Evolutionary conservation across 2,888 invertebrate genomes (phyloP).

Genomic region (Eugnorisma glareosa): DNA sequence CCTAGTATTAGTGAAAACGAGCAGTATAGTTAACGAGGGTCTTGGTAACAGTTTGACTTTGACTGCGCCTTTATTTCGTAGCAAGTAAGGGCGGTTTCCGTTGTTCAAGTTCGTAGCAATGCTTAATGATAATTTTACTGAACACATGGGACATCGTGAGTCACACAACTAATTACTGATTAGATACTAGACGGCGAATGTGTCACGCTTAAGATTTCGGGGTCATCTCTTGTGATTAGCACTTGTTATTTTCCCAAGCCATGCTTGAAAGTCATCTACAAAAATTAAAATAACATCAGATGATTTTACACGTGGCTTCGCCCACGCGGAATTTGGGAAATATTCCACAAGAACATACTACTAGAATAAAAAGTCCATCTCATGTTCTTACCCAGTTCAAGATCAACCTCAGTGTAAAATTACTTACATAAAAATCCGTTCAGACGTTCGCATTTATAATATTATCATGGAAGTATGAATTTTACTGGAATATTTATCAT

Average conservation of each 20-base stretch:
- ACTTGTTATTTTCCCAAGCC: conserved; percentile 18
- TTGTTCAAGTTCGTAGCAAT: neutral
- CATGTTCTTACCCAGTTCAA: neutral
- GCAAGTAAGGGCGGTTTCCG: neutral
- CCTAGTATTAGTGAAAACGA: neutral
- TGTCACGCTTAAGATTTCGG: conserved; percentile 14
- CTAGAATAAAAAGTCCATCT: neutral
- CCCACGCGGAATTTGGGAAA: neutral
- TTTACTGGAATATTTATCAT: neutral
- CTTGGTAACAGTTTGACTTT: neutral
- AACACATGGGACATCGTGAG: conserved; percentile 13
- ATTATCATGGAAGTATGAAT: neutral
- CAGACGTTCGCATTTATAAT: neutral
- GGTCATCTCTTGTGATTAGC: conserved; percentile 11
- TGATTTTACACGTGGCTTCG: neutral
- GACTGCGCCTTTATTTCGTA: neutral
- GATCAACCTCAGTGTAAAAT: neutral
- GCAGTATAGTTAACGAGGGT: neutral
- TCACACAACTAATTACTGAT: conserved; percentile 11
- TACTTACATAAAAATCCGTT: too few species aligned
- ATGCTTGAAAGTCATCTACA: conserved; percentile 15
- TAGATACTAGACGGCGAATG: conserved; percentile 9
- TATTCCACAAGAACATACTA: neutral
- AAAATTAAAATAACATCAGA: neutral
- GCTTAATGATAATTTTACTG: neutral